phyloP scores from a whole-genome alignment of 2,797 vertebrate genomes.

The Petrocephalus schoutedeni region DNA sequence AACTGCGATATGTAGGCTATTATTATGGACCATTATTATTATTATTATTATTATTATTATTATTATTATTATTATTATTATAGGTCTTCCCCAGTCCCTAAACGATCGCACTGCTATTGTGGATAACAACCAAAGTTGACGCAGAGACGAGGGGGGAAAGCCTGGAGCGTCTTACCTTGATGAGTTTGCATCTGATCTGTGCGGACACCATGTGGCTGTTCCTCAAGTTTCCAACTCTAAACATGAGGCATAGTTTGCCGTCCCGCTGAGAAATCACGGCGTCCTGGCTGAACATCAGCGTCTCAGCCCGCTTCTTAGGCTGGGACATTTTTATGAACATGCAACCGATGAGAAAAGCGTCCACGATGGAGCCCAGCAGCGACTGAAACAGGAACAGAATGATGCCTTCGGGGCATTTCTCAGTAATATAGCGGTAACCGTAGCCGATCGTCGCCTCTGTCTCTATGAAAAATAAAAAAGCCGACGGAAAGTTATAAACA shows the following conservation, averaged over 20 bases:
- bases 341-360: slow-evolving; percentile 86
- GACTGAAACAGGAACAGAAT: slow-evolving; percentile 88
- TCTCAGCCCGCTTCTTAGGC: slow-evolving; percentile 86
- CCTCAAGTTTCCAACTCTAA: slow-evolving; percentile 82
- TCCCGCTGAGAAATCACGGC: slow-evolving; percentile 83
- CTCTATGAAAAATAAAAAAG: slow-evolving; percentile 89
- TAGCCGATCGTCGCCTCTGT: slow-evolving; percentile 88
- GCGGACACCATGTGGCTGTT: slow-evolving; percentile 95
- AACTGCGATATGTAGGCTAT: background rate
- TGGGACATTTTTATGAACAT: slow-evolving; percentile 97
- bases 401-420: slow-evolving; percentile 84
- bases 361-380: slow-evolving; percentile 81
- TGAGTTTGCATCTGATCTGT: slow-evolving; percentile 88
- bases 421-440: slow-evolving; percentile 82
- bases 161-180: slow-evolving; percentile 68
- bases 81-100: background rate
- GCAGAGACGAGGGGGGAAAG: background rate
- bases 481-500: slow-evolving; percentile 87
- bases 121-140: background rate
- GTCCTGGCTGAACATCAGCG: slow-evolving; percentile 83
- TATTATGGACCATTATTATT: too few relatives aligned
- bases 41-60: too few relatives aligned
- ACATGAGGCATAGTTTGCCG: slow-evolving; percentile 86
- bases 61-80: too few relatives aligned
- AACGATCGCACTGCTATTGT: background rate